phyloP scores from a whole-genome alignment of 2,113 vertebrate species.

The Seriola rivoliana region DNA sequence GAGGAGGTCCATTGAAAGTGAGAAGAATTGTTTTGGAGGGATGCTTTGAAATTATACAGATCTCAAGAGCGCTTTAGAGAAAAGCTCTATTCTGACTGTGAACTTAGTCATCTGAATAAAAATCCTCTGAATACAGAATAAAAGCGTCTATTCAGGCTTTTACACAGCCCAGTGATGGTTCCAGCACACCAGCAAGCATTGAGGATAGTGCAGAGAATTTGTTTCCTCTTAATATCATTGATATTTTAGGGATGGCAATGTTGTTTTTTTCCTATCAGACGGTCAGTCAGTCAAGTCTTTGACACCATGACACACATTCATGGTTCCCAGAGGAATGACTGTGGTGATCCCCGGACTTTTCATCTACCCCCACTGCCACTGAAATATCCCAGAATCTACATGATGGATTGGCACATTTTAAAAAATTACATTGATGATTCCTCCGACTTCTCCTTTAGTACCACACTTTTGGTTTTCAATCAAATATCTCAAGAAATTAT shows the following conservation, averaged over 20 bases:
- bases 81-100: slow-evolving; percentile 38
- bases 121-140: slow-evolving; percentile 47
- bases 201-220: slow-evolving; percentile 22
- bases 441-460: neutral
- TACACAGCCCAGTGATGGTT: slow-evolving; percentile 9
- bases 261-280: neutral
- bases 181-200: neutral
- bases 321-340: too few species aligned
- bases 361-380: too few species aligned
- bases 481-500: neutral
- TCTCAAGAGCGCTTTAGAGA: slow-evolving; percentile 44
- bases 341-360: too few species aligned
- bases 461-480: neutral
- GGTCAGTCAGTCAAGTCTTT: neutral
- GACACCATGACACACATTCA: neutral
- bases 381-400: neutral
- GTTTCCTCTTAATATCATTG: slow-evolving; percentile 10
- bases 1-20: slow-evolving; percentile 47
- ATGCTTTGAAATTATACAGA: slow-evolving; percentile 55
- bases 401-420: neutral
- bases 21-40: slow-evolving; percentile 54
- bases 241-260: neutral
- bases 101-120: slow-evolving; percentile 47
- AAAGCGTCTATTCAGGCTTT: slow-evolving; percentile 45
- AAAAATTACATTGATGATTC: neutral